Base-by-base conservation (phyloP, 92 coral and sea anemone genomes). In the Blastomussa wellsi region DNA sequence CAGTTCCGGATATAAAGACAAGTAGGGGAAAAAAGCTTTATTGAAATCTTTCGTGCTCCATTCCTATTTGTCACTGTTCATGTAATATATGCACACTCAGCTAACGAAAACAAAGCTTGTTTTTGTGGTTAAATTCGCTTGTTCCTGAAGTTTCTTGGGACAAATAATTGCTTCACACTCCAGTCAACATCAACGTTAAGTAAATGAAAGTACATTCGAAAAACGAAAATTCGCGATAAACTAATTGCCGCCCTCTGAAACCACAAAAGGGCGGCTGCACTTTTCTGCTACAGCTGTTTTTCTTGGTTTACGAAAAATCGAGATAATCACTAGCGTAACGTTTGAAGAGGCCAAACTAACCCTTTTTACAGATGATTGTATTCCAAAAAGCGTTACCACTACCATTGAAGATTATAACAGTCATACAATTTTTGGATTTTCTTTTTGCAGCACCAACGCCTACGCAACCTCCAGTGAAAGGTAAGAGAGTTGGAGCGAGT, bases 371-470 rank as follows among this genome's bases (percentile, higher is more conserved):
- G 65, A n/a, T 57, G 65, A 6, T 57, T 44, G n/a, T n/a, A n/a
- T n/a, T n/a, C n/a, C n/a, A 24, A 57, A 57, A 24, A 4, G 65
- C 33, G 32, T 28, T 10, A 0, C 16, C 14, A 8, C 16, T 26
- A 26, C 26, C 16, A 1, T 62, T 33, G 24, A 28, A 26, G 9
- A 22, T 57, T 57, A 9, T 26, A 29, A 12, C 28, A 1, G 68
- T 62, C 35, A 4, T 62, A 62, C 5, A 2, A 6, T 17, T 35
- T 29, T 79, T 79, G 47, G 24, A 24, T 55, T 64, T 32, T 39
- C 24, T 53, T 42, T 48, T 71, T 37, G 28, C 78, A 82, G 86
- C 86, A 82, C 78, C 86, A 82, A 35, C 62, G n/a, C 70, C 86
- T 17, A 72, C 70, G 26, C 65, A 52, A 67, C 86, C 71, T 82